Evolutionary conservation across 2,888 invertebrate species (phyloP).

Genomic region (Pristionchus arcanus): DNA sequence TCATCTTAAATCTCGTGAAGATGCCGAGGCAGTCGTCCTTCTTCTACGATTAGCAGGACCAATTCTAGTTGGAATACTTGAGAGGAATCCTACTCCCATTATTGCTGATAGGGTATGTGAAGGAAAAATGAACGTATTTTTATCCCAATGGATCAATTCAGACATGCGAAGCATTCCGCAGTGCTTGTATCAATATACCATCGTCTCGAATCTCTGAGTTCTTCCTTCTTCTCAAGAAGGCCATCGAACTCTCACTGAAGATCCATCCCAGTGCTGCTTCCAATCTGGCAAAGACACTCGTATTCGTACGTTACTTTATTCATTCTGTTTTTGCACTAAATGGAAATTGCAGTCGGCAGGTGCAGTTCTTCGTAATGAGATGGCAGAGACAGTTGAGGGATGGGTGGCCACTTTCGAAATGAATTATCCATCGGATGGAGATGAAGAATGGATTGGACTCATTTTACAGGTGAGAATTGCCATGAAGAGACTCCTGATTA

Average conservation of each 20-base stretch:
- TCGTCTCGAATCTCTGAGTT: slow-evolving; percentile 37
- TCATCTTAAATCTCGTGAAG: not conserved
- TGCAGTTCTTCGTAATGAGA: not conserved
- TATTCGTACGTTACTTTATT: slow-evolving; percentile 54
- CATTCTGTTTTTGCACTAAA: not conserved
- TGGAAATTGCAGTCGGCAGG: not conserved
- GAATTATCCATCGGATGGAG: slow-evolving; percentile 36
- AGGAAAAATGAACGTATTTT: not conserved
- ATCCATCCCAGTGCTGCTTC: slow-evolving; percentile 59
- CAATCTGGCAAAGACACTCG: slow-evolving; percentile 63
- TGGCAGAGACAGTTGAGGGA: slow-evolving; percentile 30
- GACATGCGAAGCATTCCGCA: slow-evolving; percentile 35
- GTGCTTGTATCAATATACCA: slow-evolving; percentile 39
- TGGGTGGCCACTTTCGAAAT: slow-evolving; percentile 18
- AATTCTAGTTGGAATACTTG: not conserved
- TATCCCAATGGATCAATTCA: not conserved
- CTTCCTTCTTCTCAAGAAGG: slow-evolving; percentile 11
- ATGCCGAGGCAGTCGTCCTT: slow-evolving; percentile 33
- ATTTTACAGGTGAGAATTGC: slow-evolving; percentile 11
- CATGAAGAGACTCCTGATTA: not conserved
- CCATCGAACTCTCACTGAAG: not conserved
- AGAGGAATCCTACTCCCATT: not conserved
- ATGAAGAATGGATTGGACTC: slow-evolving; percentile 38
- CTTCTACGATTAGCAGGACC: slow-evolving; percentile 47
- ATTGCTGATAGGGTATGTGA: slow-evolving; percentile 41